Conservation (phyloP, 1,140 invertebrate genomes). For the Druon quercuslanigerum region DNA sequence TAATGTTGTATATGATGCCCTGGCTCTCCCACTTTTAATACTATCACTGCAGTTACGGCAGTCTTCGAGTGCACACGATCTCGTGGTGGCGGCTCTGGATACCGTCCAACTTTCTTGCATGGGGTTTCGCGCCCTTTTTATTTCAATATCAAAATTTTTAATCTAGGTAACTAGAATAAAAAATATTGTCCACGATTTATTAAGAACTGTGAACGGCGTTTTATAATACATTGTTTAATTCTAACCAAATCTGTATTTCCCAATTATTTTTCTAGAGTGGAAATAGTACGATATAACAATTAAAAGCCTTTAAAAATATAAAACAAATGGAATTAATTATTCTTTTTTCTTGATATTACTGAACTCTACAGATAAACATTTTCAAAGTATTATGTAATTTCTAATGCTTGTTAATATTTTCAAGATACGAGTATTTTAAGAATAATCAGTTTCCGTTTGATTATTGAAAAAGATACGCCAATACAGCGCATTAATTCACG, state of each 20-base stretch:
- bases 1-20: constrained; percentile 53
- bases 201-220: too few relatives aligned
- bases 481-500: not conserved
- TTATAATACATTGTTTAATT: too few relatives aligned
- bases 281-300: too few relatives aligned
- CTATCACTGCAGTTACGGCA: constrained; percentile 58
- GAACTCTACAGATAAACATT: too few relatives aligned
- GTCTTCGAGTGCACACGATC: constrained; percentile 49
- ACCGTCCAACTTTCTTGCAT: not conserved
- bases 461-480: not conserved
- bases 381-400: too few relatives aligned
- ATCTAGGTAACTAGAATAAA: not conserved
- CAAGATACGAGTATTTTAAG: too few relatives aligned
- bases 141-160: not conserved
- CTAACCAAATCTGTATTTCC: too few relatives aligned
- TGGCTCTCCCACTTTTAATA: constrained; percentile 59
- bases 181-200: not conserved
- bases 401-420: too few relatives aligned
- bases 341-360: too few relatives aligned
- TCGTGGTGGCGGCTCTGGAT: constrained; percentile 34
- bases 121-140: not conserved
- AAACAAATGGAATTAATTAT: too few relatives aligned
- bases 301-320: too few relatives aligned
- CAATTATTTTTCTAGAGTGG: too few relatives aligned
- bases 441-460: not conserved